Evolutionary conservation across 2,888 invertebrate genomes (phyloP).

Genomic region (Stegana nigrithorax): DNA sequence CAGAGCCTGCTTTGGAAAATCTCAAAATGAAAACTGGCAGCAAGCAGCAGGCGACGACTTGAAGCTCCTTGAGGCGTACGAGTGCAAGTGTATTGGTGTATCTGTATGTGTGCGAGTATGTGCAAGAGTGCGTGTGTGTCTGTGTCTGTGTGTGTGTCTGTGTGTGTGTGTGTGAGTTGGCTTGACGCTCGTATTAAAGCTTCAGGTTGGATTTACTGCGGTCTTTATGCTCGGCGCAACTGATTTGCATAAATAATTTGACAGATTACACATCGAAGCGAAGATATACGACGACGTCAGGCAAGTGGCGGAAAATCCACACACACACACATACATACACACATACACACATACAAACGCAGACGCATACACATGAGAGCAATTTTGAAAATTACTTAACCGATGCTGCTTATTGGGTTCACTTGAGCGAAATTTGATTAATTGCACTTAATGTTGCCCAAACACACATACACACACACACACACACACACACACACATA

Average conservation of each 20-base stretch:
- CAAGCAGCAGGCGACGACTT: conserved; percentile 15
- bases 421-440: conserved; percentile 27
- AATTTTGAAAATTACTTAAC: background rate
- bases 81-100: conserved; percentile 36
- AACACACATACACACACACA: background rate
- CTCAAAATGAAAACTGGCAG: conserved; percentile 11
- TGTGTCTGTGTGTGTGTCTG: conserved; percentile 37
- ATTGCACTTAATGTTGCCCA: conserved; percentile 37
- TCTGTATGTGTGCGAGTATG: conserved; percentile 31
- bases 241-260: conserved; percentile 62
- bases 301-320: no score
- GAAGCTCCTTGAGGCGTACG: no score
- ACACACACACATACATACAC: no score
- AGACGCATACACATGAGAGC: background rate
- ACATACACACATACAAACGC: no score
- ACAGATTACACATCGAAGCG: conserved; percentile 48
- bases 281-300: no score
- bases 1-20: conserved; percentile 14
- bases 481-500: background rate
- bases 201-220: background rate
- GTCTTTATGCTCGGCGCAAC: conserved; percentile 20
- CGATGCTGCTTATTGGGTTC: background rate
- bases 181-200: conserved; percentile 4
- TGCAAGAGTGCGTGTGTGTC: no score
- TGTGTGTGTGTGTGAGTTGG: no score